Evolutionary conservation across 2,888 invertebrate genomes (phyloP), one percentile per base, ranked within the genome.

Genomic region (Oscheius myriophilus): DNA sequence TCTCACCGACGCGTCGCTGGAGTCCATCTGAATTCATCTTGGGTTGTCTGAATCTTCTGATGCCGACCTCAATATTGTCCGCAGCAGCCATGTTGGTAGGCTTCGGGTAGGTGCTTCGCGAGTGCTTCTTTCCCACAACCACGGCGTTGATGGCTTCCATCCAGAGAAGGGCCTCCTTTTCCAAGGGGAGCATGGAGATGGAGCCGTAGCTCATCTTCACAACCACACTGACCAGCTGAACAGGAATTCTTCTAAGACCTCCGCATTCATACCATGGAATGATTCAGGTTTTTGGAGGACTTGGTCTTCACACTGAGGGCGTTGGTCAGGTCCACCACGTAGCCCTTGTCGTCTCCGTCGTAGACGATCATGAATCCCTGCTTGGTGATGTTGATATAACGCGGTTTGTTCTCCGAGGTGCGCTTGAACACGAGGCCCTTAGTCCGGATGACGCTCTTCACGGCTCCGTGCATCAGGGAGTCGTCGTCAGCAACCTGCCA

Each of bases 351-450:
- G 16, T 61, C 61, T 21, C 26, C 45, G 16, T 25, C 26, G 49
- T 61, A 61, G 61, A 61, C 49, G 49, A 61, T 25, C 26, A 49
- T 9, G 18, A n/a, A 61, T 21, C 61, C 51, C 26, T 61, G 61
- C 39, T 49, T 46, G 18, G 61, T 61, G 26, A 61, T 25, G 18
- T 33, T 49, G n/a, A 46, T 61, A 14, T 46, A 49, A 6, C 61
- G 61, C 9, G 26, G 6, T 11, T 12, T 23, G 33, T 49, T 39
- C 14, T 12, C 16, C 18, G 25, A 16, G 16, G 26, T 25, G 16
- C 33, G 25, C 14, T 25, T 49, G 39, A 61, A 61, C 33, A 61
- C 18, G 49, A 61, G 26, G n/a, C n/a, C 18, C 33, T 61, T 61
- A 18, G 49, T 25, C 16, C 26, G 21, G 46, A 49, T 61, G 25